phyloP scores from a whole-genome alignment of 2,888 invertebrate genomes.

The Monoplex corrugatus region DNA sequence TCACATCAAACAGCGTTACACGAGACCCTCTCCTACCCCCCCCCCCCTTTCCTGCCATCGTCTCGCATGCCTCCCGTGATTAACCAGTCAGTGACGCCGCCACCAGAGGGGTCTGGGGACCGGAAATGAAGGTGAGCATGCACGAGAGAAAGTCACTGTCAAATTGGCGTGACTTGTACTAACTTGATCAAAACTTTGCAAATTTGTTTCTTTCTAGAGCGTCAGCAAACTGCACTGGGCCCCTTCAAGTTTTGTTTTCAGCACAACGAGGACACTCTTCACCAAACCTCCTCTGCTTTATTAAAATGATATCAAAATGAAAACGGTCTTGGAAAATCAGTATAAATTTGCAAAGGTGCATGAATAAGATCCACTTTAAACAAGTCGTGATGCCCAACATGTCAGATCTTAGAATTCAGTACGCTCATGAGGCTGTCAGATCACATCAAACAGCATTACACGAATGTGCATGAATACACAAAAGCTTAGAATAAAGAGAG shows the following conservation, averaged over 20 bases:
- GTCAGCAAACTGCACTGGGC: too few relatives aligned
- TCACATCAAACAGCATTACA: neutral
- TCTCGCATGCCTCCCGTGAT: neutral
- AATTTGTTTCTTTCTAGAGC: too few relatives aligned
- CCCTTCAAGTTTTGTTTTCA: too few relatives aligned
- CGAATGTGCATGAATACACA: too few relatives aligned
- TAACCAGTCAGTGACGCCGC: neutral
- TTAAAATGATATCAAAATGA: too few relatives aligned
- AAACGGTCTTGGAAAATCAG: too few relatives aligned
- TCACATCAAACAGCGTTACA: neutral
- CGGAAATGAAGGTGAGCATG: neutral
- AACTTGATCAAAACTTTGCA: too few relatives aligned
- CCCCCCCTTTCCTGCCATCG: neutral
- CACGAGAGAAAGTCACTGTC: neutral
- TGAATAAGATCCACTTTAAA: neutral
- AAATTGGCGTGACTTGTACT: neutral
- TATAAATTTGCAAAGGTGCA: too few relatives aligned
- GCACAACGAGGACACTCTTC: too few relatives aligned
- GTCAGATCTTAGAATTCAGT: neutral
- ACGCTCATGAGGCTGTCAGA: neutral
- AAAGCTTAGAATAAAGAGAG: too few relatives aligned
- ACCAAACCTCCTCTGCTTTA: too few relatives aligned
- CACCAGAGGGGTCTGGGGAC: neutral
- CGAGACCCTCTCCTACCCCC: neutral
- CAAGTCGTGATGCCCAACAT: neutral